Base-by-base conservation (phyloP, 2,797 vertebrate species). In the Chanos chanos region DNA sequence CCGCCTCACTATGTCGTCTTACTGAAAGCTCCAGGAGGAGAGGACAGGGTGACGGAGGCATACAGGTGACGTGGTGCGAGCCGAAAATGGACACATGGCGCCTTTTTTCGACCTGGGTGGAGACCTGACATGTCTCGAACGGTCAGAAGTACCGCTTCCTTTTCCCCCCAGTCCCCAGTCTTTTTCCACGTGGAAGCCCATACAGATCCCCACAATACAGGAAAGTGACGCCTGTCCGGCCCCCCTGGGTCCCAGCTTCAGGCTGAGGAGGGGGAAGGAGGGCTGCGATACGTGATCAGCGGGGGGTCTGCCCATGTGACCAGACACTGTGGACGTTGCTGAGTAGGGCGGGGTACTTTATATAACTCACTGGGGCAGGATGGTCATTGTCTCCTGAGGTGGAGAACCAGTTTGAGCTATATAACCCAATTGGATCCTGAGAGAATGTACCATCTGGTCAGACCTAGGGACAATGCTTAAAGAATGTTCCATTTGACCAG, bases 161-260 rank as follows among this genome's bases (percentile, higher is more conserved):
- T 33, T 52, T 48, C 44, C 21, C 41, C 40, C 25, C 41, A 44
- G 51, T 49, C 66, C 36, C 16, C 36, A 43, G 54, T 15, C 47
- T 66, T 41, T 54, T 37, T 10, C 18, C 2, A 22, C 41, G 18
- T 30, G 44, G 12, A 13, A 39, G 12, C 24, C 48, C 39, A 39
- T 5, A 6, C 16, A 19, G 36, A 13, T n/a, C 5, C 40, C 5
- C 25, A 10, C 18, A 34, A 59, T 48, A 69, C 57, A 62, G 71
- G 66, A 69, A 73, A 50, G 39, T 28, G 9, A 16, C 21, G 22
- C 9, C 52, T 40, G 22, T 37, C 12, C 6, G 4, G 37, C 36
- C 25, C 12, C 43, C 27, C 21, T 6, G n/a, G 13, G 13, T 37
- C 55, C 37, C 22, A 13, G 36, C 13, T n/a, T 21, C 21, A 58